Evolutionary conservation across 2,888 invertebrate species (phyloP), one percentile per base, ranked within the genome.

Genomic region (Platypus cylindrus): DNA sequence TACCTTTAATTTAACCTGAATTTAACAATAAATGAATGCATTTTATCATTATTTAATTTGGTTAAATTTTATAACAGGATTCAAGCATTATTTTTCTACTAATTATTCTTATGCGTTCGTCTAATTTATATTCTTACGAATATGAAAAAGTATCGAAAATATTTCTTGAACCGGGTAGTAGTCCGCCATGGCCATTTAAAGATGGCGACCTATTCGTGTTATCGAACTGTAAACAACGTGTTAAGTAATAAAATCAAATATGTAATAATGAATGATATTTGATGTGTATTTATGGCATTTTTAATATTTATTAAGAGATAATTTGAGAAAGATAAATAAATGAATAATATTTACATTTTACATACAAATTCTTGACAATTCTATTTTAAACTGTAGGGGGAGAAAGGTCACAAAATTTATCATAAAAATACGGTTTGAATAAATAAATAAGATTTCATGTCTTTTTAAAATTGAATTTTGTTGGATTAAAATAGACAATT

Each of bases 1-100:
- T 50, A 51, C 50, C 48, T 49, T 50, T 49, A 50, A 50, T 53
- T 55, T 55, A 53, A 53, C 52, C 49, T 50, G 44, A 40, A 41
- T 47, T 47, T 32, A 35, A 22, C 11, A 16, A 26, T 30, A 41
- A 36, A 25, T 17, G 34, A 20, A 28, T n/a, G 11, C 16, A 13
- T 3, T 22, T 12, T 11, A 7, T 12, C 12, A 15, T 8, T 23
- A 32, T 23, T 23, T 8, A 40, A 18, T 24, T 3, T 17, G 35
- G 38, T 28, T 12, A 53, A 47, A 51, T 42, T 51, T 42, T 43
- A 43, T 45, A 13, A 15, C 45, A 34, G 17, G 39, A 46, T 46
- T 44, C 32, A 30, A 31, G 26, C 37, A 46, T 45, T 31, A 42
- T 46, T 52, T 49, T 50, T 37, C 25, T 46, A 37, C 25, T 20